These are phyloP conservation scores for Hippoglossus hippoglossus DNA, from an alignment of 2,797 vertebrate species.

Conservation along the genomic window DNA sequence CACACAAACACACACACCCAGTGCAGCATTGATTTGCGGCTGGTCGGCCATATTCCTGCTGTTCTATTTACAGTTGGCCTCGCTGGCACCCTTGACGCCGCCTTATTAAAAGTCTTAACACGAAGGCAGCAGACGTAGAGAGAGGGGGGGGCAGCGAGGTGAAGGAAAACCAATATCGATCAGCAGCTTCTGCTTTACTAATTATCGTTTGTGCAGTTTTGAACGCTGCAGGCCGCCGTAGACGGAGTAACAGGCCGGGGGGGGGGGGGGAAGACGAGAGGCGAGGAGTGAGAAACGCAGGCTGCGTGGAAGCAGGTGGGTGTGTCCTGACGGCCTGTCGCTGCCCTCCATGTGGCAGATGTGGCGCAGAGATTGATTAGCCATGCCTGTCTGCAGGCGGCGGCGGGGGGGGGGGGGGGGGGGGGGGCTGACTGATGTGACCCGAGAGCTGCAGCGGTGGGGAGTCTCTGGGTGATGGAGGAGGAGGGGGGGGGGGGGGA, in stretches of 20 bases:
- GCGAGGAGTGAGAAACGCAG: background rate
- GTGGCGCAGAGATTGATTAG: constrained; percentile 61
- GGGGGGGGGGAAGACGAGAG: constrained; percentile 1
- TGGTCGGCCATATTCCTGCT: constrained; percentile 65
- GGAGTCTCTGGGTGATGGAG: constrained; percentile 8
- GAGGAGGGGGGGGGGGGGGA: background rate
- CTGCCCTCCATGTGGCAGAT: constrained; percentile 37
- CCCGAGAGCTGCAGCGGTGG: constrained; percentile 17
- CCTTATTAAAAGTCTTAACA: constrained; percentile 77
- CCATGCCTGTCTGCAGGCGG: constrained; percentile 49
- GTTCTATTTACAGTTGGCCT: constrained; percentile 75
- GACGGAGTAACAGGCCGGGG: background rate
- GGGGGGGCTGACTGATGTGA: constrained; percentile 48
- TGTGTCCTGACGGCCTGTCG: background rate
- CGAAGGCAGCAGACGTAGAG: constrained; percentile 31
- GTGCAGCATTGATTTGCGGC: constrained; percentile 75
- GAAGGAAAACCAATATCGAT: constrained; percentile 45
- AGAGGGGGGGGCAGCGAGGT: constrained; percentile 9
- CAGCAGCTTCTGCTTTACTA: constrained; percentile 18
- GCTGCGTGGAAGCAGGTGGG: constrained; percentile 5
- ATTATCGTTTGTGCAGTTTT: constrained; percentile 5
- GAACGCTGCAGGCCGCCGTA: background rate
- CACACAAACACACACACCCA: constrained; percentile 19
- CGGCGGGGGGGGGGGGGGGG: background rate
- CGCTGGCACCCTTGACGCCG: constrained; percentile 72